Evolutionary conservation across 1,140 invertebrate species (phyloP).

Genomic region (Heliothis subflexa): DNA sequence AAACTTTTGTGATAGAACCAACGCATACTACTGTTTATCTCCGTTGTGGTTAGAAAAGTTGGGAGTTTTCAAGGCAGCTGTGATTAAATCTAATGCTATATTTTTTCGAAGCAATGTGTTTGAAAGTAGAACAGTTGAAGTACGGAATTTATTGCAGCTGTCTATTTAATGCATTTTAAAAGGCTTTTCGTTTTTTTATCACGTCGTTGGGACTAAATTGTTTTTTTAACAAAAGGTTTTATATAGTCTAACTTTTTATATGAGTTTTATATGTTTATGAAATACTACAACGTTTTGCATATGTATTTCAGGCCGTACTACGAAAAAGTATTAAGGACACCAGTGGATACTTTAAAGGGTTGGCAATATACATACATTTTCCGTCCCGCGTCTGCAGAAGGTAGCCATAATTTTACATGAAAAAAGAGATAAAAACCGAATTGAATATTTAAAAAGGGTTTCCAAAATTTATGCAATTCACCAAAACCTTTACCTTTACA

Average conservation of each 20-base stretch:
- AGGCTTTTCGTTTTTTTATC: too few relatives aligned
- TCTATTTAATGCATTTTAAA: too few relatives aligned
- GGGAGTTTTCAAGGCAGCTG: neutral
- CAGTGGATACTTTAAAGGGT: constrained; percentile 3
- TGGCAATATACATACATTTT: constrained; percentile 25
- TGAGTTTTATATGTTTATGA: too few relatives aligned
- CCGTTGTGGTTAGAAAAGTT: constrained; percentile 29
- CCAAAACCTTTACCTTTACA: neutral
- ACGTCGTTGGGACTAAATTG: neutral
- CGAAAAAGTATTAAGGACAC: neutral
- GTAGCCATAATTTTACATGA: constrained; percentile 36
- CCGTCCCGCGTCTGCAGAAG: neutral
- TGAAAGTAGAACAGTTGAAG: neutral
- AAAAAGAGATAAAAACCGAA: constrained; percentile 2
- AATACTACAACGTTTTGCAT: too few relatives aligned
- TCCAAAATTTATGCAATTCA: neutral
- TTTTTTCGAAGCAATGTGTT: neutral
- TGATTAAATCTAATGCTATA: constrained; percentile 19
- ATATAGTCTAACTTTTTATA: too few relatives aligned
- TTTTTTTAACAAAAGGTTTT: neutral
- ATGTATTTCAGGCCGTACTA: too few relatives aligned
- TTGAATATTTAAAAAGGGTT: constrained; percentile 30
- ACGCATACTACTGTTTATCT: constrained; percentile 25
- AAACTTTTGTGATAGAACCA: constrained; percentile 37
- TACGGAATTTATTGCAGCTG: neutral